phyloP scores from a whole-genome alignment of 92 coral and sea anemone species.

The Pocillopora meandrina region DNA sequence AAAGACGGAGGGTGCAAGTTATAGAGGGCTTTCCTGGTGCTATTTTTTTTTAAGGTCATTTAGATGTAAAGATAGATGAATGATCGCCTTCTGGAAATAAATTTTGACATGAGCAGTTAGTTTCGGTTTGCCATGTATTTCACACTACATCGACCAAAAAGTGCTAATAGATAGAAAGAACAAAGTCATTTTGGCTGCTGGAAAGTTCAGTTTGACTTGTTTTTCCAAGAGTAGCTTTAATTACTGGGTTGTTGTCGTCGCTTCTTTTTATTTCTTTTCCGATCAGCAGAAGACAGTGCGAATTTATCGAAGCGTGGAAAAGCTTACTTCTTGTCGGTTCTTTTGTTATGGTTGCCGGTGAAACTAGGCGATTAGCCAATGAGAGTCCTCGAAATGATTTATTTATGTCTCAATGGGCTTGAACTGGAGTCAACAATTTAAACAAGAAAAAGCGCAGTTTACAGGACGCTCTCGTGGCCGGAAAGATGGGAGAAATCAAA shows the following conservation, averaged over 20 bases:
- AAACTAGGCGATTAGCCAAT: constrained; percentile 30
- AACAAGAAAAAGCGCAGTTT: constrained; percentile 31
- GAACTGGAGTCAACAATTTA: constrained; percentile 21
- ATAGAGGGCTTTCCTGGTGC: no score
- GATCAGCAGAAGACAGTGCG: background rate
- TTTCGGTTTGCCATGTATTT: no score
- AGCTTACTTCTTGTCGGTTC: constrained; percentile 8
- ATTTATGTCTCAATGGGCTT: constrained; percentile 26
- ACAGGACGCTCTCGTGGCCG: background rate
- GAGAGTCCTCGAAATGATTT: constrained; percentile 29
- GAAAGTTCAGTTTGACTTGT: background rate
- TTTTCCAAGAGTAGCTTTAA: background rate
- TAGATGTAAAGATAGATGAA: no score
- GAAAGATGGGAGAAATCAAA: constrained; percentile 1
- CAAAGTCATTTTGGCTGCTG: no score
- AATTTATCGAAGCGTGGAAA: constrained; percentile 4
- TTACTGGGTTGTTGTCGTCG: background rate
- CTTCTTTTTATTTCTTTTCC: background rate
- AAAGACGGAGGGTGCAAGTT: no score
- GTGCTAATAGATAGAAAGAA: no score
- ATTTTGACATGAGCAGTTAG: no score
- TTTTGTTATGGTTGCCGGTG: constrained; percentile 40
- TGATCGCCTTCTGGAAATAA: no score
- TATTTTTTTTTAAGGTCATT: no score
- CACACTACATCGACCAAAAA: no score